Evolutionary conservation across 2,888 invertebrate genomes (phyloP), one percentile per base, ranked within the genome.

Genomic region (Himalopsyche kuldschensis): DNA sequence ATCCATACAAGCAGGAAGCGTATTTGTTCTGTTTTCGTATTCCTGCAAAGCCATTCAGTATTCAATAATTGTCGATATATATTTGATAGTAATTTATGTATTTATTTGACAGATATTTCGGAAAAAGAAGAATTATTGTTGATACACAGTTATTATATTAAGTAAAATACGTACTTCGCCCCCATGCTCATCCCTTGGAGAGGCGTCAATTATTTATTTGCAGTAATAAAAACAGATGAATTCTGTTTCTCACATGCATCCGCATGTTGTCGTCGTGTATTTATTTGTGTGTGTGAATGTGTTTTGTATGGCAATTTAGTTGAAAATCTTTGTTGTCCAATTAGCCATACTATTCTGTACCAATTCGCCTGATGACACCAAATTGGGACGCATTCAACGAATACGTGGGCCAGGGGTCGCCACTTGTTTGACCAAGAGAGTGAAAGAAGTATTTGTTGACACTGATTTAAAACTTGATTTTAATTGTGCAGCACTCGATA

Each of bases 261-360:
- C 47, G 78, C 17, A 78, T 48, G 47, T 31, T 20, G 47, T 1
- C 48, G 8, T 5, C 48, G 55, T 55, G 76, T 48, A 30, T 24
- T 32, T 79, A 78, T 69, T 77, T 46, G 76, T 81, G 48, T 84
- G 86, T 85, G 86, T 82, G 85, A 86, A 83, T 82, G 77, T 86
- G 86, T 86, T 86, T 86, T 86, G 86, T 86, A 86, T 85, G 86
- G 86, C 86, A 86, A 86, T 86, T 86, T 86, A 86, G 85, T 86
- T 86, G 86, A 86, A 85, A 86, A 86, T 86, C 86, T 84, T 86
- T 86, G 85, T 86, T 85, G 83, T 85, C 83, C 86, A 86, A 86
- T 86, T 85, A 86, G 85, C 78, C 47, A 24, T 76, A 86, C 85
- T 82, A 86, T 86, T 86, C 85, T 85, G 84, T 84, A 85, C 84